Evolutionary conservation across 2,888 invertebrate genomes (phyloP).

Genomic region (Epinotia demarniana): DNA sequence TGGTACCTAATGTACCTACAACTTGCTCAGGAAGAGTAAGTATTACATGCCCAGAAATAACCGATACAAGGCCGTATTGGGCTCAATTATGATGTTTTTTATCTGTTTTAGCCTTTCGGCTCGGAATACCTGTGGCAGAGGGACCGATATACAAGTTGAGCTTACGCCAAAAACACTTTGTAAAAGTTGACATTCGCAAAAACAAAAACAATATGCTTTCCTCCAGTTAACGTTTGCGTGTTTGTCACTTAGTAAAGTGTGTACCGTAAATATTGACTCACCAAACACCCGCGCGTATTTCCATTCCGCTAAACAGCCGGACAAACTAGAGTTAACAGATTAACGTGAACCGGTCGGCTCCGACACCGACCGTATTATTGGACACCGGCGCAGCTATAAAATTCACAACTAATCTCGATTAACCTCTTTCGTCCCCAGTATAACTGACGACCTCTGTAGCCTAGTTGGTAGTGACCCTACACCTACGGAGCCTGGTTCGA

Average conservation of each 20-base stretch:
- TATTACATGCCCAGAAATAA: too few relatives aligned
- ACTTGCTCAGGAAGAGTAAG: too few relatives aligned
- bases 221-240: not conserved
- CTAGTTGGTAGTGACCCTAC: too few relatives aligned
- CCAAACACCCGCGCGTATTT: constrained; percentile 4
- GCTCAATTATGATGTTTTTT: too few relatives aligned
- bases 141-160: too few relatives aligned
- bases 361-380: constrained; percentile 23
- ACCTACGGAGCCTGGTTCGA: too few relatives aligned
- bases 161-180: not conserved
- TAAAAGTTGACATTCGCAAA: not conserved
- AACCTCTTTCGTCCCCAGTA: not conserved
- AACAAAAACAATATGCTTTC: not conserved
- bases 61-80: too few relatives aligned
- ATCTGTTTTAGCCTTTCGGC: too few relatives aligned
- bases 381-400: not conserved
- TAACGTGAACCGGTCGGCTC: constrained; percentile 30
- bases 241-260: constrained; percentile 1
- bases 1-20: too few relatives aligned
- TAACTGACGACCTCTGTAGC: too few relatives aligned
- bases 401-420: not conserved
- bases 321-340: constrained; percentile 24
- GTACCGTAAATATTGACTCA: constrained; percentile 20
- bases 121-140: too few relatives aligned
- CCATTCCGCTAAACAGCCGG: constrained; percentile 17